Conservation (phyloP, 2,797 vertebrate genomes). For the Petrocephalus sullivani region DNA sequence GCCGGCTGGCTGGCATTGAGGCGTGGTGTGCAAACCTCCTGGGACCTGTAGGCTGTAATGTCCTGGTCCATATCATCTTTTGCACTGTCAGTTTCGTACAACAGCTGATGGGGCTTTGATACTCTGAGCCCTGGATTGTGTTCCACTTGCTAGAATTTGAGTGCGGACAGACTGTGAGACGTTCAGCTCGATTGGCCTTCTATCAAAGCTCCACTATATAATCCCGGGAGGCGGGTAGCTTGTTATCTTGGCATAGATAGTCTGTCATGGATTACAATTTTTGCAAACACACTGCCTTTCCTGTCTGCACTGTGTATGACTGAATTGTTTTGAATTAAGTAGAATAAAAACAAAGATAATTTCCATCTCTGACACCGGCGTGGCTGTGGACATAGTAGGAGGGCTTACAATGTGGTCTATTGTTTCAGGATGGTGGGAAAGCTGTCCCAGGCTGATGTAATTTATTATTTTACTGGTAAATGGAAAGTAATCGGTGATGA, state of each 20-base stretch:
- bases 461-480: not conserved
- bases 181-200: not conserved
- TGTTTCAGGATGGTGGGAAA: slow-evolving; percentile 6
- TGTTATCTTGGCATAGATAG: not conserved
- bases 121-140: not conserved
- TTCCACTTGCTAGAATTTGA: not conserved
- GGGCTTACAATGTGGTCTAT: not conserved
- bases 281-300: not conserved
- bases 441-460: not conserved
- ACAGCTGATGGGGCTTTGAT: not conserved
- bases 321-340: not conserved
- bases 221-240: not conserved
- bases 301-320: not conserved
- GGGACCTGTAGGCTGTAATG: not conserved
- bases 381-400: not conserved
- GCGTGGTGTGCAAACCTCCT: not conserved
- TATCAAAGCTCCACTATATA: not conserved
- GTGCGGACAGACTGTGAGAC: not conserved
- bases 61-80: not conserved
- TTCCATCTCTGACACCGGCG: not conserved
- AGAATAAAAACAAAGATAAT: not conserved
- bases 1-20: not conserved
- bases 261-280: slow-evolving; percentile 8
- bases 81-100: not conserved
- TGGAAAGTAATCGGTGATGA: not conserved